Conservation (phyloP, 2,797 vertebrate genomes). For the Pantherophis vulpinus region DNA sequence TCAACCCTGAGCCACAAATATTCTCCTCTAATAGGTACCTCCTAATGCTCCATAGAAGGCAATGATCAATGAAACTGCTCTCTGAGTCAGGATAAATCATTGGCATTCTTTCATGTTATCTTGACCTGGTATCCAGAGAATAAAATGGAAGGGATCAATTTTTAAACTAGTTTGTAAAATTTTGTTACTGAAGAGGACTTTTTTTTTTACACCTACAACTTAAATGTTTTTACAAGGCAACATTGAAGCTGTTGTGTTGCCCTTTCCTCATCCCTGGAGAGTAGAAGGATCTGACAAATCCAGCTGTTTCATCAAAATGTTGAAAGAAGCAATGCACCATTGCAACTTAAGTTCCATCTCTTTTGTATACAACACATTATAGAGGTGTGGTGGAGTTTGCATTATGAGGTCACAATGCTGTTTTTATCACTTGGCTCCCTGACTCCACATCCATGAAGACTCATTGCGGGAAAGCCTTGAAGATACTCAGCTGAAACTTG, state of each 20-base stretch:
- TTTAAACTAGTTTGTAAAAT: neutral
- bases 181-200: neutral
- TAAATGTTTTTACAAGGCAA: neutral
- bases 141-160: neutral
- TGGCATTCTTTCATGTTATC: neutral
- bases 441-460: neutral
- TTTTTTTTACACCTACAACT: neutral
- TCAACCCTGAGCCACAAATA: too few relatives aligned
- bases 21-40: neutral
- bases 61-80: neutral
- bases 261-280: neutral
- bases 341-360: neutral
- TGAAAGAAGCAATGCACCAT: neutral
- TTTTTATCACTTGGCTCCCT: neutral
- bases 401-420: neutral
- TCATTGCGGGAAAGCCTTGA: neutral
- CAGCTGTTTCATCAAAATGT: neutral
- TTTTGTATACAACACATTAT: neutral
- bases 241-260: neutral
- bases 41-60: neutral
- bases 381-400: neutral
- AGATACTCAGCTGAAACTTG: neutral
- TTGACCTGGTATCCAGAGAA: neutral
- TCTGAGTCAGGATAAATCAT: too few relatives aligned
- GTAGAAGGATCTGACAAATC: neutral